Evolutionary conservation across 2,113 vertebrate species (phyloP).

Genomic region (Panthera leo): DNA sequence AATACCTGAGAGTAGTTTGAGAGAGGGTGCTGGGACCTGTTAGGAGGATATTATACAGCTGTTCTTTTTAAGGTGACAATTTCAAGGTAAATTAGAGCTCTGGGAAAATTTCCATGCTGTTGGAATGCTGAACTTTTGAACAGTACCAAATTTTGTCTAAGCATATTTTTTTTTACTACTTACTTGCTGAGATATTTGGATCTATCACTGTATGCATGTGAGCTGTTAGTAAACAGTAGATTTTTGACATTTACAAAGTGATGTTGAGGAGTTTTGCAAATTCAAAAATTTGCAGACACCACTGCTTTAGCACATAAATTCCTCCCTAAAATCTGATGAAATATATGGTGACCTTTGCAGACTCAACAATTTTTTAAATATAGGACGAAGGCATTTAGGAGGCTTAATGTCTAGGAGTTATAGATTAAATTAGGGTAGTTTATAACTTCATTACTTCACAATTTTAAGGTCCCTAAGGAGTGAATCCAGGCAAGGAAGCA

Average conservation of each 20-base stretch:
- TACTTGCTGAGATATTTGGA: neutral
- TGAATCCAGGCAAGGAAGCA: neutral
- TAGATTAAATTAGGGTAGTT: neutral
- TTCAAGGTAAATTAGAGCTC: neutral
- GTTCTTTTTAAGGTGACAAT: neutral
- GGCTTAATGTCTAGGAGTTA: neutral
- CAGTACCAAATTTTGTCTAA: constrained; percentile 32
- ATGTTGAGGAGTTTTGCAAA: neutral
- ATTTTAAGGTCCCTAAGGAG: neutral
- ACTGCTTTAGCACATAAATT: neutral
- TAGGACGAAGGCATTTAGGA: neutral
- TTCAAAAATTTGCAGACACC: neutral
- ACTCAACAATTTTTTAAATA: neutral
- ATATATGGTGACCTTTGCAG: neutral
- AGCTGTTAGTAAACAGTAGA: neutral
- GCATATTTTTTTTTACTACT: neutral
- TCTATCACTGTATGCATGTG: neutral
- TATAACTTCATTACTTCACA: neutral
- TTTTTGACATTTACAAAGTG: neutral
- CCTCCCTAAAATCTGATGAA: neutral
- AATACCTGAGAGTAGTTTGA: neutral
- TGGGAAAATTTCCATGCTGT: neutral
- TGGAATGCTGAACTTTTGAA: neutral
- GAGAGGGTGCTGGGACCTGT: neutral
- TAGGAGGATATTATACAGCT: neutral